phyloP scores from a whole-genome alignment of 2,113 vertebrate genomes.

The Thinocorus orbignyianus region DNA sequence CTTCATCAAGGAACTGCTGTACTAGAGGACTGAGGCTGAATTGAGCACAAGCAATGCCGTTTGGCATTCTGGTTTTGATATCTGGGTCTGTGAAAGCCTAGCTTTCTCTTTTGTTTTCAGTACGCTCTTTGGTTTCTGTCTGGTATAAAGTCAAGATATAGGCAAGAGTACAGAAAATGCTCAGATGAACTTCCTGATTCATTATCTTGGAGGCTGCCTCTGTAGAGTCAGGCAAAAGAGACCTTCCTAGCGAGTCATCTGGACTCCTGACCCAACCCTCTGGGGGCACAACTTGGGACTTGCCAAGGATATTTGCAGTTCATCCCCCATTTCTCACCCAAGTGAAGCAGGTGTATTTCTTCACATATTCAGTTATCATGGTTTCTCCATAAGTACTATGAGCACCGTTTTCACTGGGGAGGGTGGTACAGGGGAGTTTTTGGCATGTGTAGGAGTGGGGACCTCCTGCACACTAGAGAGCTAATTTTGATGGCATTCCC shows the following conservation, averaged over 20 bases:
- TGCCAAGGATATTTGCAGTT: not conserved
- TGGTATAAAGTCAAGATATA: not conserved
- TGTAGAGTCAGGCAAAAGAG: not conserved
- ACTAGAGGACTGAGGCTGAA: not conserved
- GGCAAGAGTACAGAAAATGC: not conserved
- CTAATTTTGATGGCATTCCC: not conserved
- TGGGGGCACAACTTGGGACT: not conserved
- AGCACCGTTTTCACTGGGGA: not conserved
- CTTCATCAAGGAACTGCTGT: not conserved
- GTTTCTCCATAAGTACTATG: not conserved
- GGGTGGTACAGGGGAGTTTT: not conserved
- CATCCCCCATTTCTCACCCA: not conserved
- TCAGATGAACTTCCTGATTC: not conserved
- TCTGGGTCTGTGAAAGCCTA: not conserved
- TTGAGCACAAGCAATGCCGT: fast-evolving
- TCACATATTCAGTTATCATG: not conserved
- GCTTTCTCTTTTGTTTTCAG: not conserved
- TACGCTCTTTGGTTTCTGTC: not conserved
- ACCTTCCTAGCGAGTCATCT: not conserved
- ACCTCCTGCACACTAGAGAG: not conserved
- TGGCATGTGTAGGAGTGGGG: not conserved
- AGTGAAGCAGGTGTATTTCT: not conserved
- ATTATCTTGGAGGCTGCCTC: not conserved
- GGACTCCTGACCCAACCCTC: not conserved
- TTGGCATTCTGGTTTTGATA: not conserved